These are phyloP conservation scores for Drosophila mulleri DNA, from an alignment of 2,888 invertebrate genomes.

Conservation along the genomic window DNA sequence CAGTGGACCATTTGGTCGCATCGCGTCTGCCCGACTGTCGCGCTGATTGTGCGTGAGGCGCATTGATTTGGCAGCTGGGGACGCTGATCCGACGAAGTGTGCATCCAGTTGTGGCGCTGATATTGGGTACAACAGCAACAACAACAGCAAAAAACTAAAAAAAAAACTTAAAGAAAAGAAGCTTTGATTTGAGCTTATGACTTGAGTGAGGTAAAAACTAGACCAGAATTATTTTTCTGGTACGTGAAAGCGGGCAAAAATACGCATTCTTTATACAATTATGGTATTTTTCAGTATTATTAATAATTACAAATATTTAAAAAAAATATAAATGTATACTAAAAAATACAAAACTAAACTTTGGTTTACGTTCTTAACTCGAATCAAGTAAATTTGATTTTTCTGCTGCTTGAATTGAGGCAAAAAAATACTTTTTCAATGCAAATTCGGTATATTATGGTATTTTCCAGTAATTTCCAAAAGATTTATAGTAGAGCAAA, in stretches of 20 bases:
- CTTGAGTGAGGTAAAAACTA: not conserved
- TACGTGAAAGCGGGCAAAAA: not conserved
- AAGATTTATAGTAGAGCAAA: no score
- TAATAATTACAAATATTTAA: not conserved
- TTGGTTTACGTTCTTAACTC: not conserved
- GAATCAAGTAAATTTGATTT: not conserved
- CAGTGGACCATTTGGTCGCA: constrained; percentile 28
- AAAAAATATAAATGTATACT: no score
- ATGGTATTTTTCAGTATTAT: no score
- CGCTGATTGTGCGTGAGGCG: constrained; percentile 13
- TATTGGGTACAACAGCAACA: not conserved
- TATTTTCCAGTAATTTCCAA: no score
- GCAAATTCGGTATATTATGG: no score
- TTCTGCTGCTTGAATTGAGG: no score
- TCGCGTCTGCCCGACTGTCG: constrained; percentile 6
- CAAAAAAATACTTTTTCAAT: no score
- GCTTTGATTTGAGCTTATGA: not conserved
- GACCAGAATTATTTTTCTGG: not conserved
- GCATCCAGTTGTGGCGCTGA: constrained; percentile 6
- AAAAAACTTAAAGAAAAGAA: not conserved
- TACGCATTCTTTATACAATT: no score
- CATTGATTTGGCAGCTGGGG: constrained; percentile 28
- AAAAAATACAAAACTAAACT: not conserved
- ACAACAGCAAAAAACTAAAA: not conserved
- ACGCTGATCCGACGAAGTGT: constrained; percentile 22